Base-by-base conservation (phyloP, 2,113 vertebrate species). In the Semnornis frantzii region DNA sequence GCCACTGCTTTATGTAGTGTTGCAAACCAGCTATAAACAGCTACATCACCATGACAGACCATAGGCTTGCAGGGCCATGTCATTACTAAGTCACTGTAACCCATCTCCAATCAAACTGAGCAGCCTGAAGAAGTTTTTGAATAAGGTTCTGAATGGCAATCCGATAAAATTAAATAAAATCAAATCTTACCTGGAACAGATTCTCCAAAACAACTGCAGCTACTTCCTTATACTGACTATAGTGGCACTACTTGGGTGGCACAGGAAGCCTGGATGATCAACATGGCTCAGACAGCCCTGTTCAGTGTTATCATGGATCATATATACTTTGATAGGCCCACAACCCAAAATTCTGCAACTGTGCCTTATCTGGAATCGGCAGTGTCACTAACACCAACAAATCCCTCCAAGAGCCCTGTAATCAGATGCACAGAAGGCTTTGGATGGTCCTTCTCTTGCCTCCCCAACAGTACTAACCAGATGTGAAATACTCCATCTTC, bases 191-290 rank as follows among this genome's bases (percentile, higher is more conserved):
- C 28, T 64, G 19, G 6, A 78, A 31, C 74, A 87, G 31, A 66
- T 3, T 57, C 52, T 71, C 27, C 69, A 77, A n/a, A 89, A 62
- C 10, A 93, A 65, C 59, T 23, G 13, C 52, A 82, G 37, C 9
- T 50, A 50, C 10, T 46, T 39, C 54, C 59, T 66, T 31, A 52
- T 4, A 9, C 12, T 23, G 69, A n/a, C 79, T 59, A 15, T 1
- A 18, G 52, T 12, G 9, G 72, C 5, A 6, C 15, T 60, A 6
- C 27, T 4, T 5, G 25, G 28, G 31, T 8, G 0, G 3, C 57
- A 31, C 0, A 0, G 42, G 5, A 48, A 55, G 37, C 18, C 46
- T 6, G 55, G 18, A 21, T 6, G 46, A 17, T 0, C 1, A 11
- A 31, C 59, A 39, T 6, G 21, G 88, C 52, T 72, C 2, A 20